Evolutionary conservation across 1,140 invertebrate species (phyloP).

Genomic region (Anoplolepis gracilipes): DNA sequence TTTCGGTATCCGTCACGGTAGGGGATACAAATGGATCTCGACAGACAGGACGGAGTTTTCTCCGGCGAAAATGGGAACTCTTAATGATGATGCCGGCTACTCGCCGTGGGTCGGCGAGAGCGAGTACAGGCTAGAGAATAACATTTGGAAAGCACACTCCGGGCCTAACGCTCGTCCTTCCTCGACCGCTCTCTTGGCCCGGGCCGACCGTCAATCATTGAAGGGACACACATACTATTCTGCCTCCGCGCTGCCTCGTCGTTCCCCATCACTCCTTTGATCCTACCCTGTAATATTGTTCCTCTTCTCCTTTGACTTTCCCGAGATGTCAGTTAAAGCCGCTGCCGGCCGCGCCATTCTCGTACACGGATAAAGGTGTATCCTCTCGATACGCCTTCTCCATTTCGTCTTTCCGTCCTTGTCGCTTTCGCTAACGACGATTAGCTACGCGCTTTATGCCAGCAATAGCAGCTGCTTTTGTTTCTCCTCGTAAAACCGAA

Average conservation of each 20-base stretch:
- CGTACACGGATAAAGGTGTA: slow-evolving; percentile 17
- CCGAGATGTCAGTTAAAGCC: slow-evolving; percentile 54
- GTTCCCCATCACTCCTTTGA: slow-evolving; percentile 45
- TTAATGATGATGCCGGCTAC: slow-evolving; percentile 39
- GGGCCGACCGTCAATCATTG: slow-evolving; percentile 77
- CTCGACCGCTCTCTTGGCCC: slow-evolving; percentile 68
- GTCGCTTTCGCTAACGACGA: slow-evolving; percentile 48
- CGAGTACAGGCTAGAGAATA: slow-evolving; percentile 45
- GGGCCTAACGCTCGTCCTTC: slow-evolving; percentile 54
- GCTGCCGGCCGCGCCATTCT: slow-evolving; percentile 21
- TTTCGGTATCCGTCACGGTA: slow-evolving; percentile 30
- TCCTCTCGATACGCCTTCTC: slow-evolving; percentile 34
- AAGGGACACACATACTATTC: slow-evolving; percentile 67
- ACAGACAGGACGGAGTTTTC: slow-evolving; percentile 19
- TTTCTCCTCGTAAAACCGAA: slow-evolving; percentile 30
- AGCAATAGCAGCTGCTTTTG: slow-evolving; percentile 7
- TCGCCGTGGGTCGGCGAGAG: slow-evolving; percentile 17
- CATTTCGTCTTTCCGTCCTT: slow-evolving; percentile 52
- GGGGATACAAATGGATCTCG: slow-evolving; percentile 26
- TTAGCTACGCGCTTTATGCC: slow-evolving; percentile 32
- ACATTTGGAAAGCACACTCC: slow-evolving; percentile 68
- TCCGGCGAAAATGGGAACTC: slow-evolving; percentile 44
- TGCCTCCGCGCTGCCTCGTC: slow-evolving; percentile 38
- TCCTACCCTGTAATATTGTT: slow-evolving; percentile 63
- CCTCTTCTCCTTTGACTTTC: slow-evolving; percentile 54